phyloP scores from a whole-genome alignment of 2,797 vertebrate genomes.

The Toxotes lorentzi region DNA sequence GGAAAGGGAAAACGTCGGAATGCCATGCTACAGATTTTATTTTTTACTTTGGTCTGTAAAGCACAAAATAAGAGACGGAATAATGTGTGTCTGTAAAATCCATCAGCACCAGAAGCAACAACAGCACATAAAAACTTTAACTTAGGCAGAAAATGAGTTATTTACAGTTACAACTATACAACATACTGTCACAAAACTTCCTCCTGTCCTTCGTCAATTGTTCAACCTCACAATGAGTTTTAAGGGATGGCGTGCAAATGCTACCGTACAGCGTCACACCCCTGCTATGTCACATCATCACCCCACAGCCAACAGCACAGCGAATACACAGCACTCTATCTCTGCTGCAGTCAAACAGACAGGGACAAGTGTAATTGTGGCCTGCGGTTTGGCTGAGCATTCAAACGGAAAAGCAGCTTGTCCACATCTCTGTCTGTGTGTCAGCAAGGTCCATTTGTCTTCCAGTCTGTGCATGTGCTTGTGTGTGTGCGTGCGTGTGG shows the following conservation, averaged over 20 bases:
- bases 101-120: neutral
- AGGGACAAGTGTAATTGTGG: slow-evolving; percentile 83
- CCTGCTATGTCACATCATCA: slow-evolving; percentile 43
- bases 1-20: slow-evolving; percentile 4
- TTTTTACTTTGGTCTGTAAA: neutral
- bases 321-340: slow-evolving; percentile 46
- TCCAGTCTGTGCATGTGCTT: slow-evolving; percentile 21
- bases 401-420: slow-evolving; percentile 80
- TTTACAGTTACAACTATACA: neutral
- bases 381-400: slow-evolving; percentile 79
- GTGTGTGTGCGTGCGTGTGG: slow-evolving; percentile 19
- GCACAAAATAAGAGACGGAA: neutral
- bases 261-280: slow-evolving; percentile 23
- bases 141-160: neutral
- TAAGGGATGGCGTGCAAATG: slow-evolving; percentile 15
- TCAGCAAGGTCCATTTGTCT: slow-evolving; percentile 76
- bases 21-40: neutral
- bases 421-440: slow-evolving; percentile 77
- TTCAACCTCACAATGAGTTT: slow-evolving; percentile 11
- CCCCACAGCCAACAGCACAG: slow-evolving; percentile 21
- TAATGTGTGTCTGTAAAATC: neutral
- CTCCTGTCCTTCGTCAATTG: neutral
- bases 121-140: neutral
- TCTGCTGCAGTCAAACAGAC: slow-evolving; percentile 72
- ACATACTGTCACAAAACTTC: neutral